These are phyloP conservation scores for Coenonympha arcania DNA, from an alignment of 2,888 invertebrate genomes.

Conservation along the genomic window DNA sequence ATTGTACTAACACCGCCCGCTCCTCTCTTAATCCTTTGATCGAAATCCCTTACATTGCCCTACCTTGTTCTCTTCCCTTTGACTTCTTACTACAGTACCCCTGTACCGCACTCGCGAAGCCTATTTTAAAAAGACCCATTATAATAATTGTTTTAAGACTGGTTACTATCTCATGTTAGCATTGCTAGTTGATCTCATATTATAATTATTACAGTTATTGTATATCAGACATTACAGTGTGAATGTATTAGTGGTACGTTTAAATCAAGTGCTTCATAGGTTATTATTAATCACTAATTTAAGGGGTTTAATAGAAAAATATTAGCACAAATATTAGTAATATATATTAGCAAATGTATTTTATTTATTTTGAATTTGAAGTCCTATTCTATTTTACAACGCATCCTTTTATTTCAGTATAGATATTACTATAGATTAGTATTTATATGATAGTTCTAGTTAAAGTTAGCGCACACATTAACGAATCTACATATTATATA, in stretches of 20 bases:
- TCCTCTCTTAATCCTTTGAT: too few species aligned
- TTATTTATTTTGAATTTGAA: background rate
- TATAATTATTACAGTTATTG: conserved; percentile 1
- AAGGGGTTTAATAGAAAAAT: background rate
- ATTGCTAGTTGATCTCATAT: conserved; percentile 2
- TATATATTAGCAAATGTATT: background rate
- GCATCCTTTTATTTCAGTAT: conserved; percentile 1
- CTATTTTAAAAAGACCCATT: too few species aligned
- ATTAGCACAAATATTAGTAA: background rate
- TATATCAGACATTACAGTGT: background rate
- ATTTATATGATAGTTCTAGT: background rate
- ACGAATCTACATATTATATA: background rate
- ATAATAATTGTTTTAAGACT: conserved; percentile 4
- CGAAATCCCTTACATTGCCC: too few species aligned
- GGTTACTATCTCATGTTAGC: conserved; percentile 1
- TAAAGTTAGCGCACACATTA: conserved; percentile 2
- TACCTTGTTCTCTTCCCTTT: too few species aligned
- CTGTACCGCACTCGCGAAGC: too few species aligned
- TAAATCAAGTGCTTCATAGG: background rate
- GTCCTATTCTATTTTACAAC: too few species aligned
- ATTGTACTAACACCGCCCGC: too few species aligned
- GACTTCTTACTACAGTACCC: too few species aligned
- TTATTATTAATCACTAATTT: too few species aligned
- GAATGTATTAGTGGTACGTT: background rate
- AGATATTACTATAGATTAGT: background rate